Base-by-base conservation (phyloP, 2,113 vertebrate species). In the Coturnix japonica region DNA sequence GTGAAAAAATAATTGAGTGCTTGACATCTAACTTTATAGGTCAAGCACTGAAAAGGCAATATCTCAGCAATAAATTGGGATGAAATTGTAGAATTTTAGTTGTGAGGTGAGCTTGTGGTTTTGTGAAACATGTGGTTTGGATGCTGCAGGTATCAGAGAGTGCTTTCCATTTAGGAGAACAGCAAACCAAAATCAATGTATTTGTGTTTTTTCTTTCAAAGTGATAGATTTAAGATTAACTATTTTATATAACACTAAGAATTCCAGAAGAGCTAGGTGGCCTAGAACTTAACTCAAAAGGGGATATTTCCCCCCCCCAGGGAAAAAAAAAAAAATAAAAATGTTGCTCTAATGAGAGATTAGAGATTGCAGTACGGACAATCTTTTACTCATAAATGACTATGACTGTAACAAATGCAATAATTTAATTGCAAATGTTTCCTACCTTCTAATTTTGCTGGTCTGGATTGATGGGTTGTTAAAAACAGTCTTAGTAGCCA, bases 1-100 rank as follows among this genome's bases (percentile, higher is more conserved):
- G 89, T 96, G 83, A 97, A 87, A 92, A 98, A 96, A 97, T 97
- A 97, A 98, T 97, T 97, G 97, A 97, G 96, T 95, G 94, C 94
- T 95, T 97, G 97, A 97, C 97, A 97, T 83, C 91, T 86, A 96
- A 85, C 96, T 97, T 87, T 90, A 86, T 54, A 97, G 97, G 95
- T 97, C 95, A 98, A 33, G 91, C 83, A 64, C 74, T 94, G 95
- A 95, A 97, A 97, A 96, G 91, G 92, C 87, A 97, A 96, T 89
- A 92, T 95, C 94, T 97, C 47, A n/a, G 94, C 96, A 95, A 95
- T 96, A 96, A 97, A 96, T 92, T 91, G 94, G 95, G 84, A 96
- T 85, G 95, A 96, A 97, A 97, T 88, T 88, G 95, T 87, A 11
- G 90, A 87, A 93, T 95, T 96, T 92, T 87, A 81, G 82, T 85